Evolutionary conservation across 37 sponge, comb jelly and placozoan species (phyloP).

Genomic region (Cliona cf. orientalis): DNA sequence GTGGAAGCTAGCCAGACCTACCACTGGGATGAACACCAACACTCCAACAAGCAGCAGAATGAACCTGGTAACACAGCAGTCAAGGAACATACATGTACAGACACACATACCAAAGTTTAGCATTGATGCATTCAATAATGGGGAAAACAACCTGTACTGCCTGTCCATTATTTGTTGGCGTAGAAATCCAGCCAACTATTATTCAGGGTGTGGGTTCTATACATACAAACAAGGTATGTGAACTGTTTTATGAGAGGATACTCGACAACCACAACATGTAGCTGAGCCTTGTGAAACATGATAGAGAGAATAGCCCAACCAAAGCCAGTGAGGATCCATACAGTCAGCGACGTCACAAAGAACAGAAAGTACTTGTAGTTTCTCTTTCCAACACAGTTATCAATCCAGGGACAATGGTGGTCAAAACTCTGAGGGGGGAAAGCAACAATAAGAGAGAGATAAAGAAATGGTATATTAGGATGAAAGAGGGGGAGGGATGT

Average conservation of each 20-base stretch:
- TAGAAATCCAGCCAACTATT: neutral
- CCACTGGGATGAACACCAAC: conserved; percentile 84
- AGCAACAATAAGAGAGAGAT: conserved; percentile 50
- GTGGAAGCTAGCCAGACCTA: conserved; percentile 91
- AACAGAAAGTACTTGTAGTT: conserved; percentile 98
- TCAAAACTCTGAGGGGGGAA: conserved; percentile 85
- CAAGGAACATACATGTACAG: neutral
- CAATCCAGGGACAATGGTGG: conserved; percentile 99
- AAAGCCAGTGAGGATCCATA: conserved; percentile 81
- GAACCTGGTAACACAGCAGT: conserved; percentile 17
- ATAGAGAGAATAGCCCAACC: conserved; percentile 71
- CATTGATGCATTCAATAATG: neutral
- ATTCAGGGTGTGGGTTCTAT: neutral
- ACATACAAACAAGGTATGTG: neutral
- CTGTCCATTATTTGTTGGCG: neutral
- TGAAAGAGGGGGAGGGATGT: conserved; percentile 4
- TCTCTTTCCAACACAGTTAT: conserved; percentile 97
- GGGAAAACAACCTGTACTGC: neutral
- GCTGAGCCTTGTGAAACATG: conserved; percentile 28
- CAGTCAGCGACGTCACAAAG: conserved; percentile 85
- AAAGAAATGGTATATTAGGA: conserved; percentile 18
- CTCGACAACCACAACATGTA: conserved; percentile 64
- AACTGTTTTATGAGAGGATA: conserved; percentile 49
- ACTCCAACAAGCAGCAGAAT: conserved; percentile 74
- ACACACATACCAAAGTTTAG: neutral